Evolutionary conservation across 2,113 vertebrate species (phyloP).

Genomic region (Boulengeromyrus knoepffleri): DNA sequence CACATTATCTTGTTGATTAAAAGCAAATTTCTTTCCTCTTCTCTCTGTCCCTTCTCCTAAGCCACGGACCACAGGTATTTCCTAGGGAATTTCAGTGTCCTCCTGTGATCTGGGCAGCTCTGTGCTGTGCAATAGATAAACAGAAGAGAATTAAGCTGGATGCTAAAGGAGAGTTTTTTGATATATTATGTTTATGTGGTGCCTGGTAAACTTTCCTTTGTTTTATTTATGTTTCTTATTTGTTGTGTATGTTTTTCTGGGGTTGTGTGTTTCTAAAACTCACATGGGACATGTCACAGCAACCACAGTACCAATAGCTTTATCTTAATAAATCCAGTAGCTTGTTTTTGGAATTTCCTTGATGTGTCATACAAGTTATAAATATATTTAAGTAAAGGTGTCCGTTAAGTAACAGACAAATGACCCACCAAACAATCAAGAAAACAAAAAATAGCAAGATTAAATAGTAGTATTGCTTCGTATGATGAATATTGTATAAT

Average conservation of each 20-base stretch:
- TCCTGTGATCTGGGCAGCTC: constrained; percentile 29
- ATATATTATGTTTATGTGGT: background rate
- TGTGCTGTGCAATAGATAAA: background rate
- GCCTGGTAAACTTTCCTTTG: background rate
- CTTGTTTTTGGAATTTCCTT: background rate
- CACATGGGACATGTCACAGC: background rate
- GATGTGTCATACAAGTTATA: background rate
- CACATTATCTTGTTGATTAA: constrained; percentile 86
- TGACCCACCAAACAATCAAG: background rate
- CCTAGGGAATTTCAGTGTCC: constrained; percentile 40
- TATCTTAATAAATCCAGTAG: background rate
- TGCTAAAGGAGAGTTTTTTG: background rate
- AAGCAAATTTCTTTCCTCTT: constrained; percentile 65
- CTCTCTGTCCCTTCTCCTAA: constrained; percentile 40
- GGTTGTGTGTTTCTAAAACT: background rate
- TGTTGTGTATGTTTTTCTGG: background rate
- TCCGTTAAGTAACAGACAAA: background rate
- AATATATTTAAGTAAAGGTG: background rate
- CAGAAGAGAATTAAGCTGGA: background rate
- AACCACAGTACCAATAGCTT: background rate
- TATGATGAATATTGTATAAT: background rate
- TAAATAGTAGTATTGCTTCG: background rate
- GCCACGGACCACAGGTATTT: constrained; percentile 79
- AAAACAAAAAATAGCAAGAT: background rate
- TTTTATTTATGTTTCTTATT: background rate